These are phyloP conservation scores for Samia ricini DNA, from an alignment of 1,140 invertebrate species.

Conservation along the genomic window DNA sequence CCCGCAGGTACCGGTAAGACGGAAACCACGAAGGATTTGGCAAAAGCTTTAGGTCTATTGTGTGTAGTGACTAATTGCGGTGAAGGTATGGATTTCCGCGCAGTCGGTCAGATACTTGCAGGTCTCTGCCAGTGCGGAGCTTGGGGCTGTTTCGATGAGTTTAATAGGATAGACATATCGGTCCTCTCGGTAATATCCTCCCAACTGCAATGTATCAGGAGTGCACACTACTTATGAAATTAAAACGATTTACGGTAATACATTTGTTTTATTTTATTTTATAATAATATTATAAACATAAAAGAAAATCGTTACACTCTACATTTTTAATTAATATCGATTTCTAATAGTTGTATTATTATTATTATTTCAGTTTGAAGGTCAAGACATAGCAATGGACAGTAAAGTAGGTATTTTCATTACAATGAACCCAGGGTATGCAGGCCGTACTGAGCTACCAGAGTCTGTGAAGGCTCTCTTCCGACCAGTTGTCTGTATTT, in stretches of 20 bases:
- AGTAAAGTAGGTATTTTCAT: slow-evolving; percentile 94
- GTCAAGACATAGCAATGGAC: slow-evolving; percentile 89
- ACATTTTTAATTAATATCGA: too few relatives aligned
- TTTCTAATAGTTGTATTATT: not conserved
- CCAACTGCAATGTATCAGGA: slow-evolving; percentile 92
- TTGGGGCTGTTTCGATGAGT: slow-evolving; percentile 95
- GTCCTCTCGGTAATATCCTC: slow-evolving; percentile 95
- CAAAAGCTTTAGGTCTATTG: slow-evolving; percentile 90
- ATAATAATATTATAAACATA: not conserved
- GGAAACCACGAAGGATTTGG: slow-evolving; percentile 93
- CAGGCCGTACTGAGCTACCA: slow-evolving; percentile 91
- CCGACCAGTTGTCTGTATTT: slow-evolving; percentile 92
- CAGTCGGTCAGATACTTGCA: slow-evolving; percentile 90
- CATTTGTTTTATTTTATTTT: not conserved
- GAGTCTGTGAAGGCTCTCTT: slow-evolving; percentile 95
- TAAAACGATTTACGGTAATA: slow-evolving; percentile 84
- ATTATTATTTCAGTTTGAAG: slow-evolving; percentile 84
- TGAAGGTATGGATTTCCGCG: slow-evolving; percentile 93
- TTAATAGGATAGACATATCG: slow-evolving; percentile 93
- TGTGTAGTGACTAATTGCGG: slow-evolving; percentile 96
- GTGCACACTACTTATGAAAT: slow-evolving; percentile 85
- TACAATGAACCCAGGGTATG: slow-evolving; percentile 96
- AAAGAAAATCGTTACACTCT: too few relatives aligned
- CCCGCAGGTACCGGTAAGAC: slow-evolving; percentile 93
- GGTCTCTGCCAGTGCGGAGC: slow-evolving; percentile 90